These are phyloP conservation scores for Bilobella aurantiaca DNA, from an alignment of 1,140 invertebrate genomes.

Conservation along the genomic window DNA sequence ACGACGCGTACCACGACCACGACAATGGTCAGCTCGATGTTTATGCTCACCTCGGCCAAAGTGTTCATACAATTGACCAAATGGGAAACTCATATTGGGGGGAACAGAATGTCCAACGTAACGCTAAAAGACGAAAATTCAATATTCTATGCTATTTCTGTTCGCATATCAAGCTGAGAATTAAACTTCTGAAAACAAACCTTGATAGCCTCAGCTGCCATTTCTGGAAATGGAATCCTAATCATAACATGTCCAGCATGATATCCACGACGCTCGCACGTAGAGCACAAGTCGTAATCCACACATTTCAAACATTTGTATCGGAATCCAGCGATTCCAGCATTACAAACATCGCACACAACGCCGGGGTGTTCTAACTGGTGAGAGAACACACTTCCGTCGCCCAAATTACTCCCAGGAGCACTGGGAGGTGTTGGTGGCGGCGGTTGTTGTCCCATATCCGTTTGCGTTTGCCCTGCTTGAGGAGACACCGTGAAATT, in stretches of 20 bases:
- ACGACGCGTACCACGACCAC: too few species aligned
- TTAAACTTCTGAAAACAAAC: slow-evolving; percentile 17
- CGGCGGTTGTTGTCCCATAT: slow-evolving; percentile 10
- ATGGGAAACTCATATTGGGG: not conserved
- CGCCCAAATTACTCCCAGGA: slow-evolving; percentile 6
- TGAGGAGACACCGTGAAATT: too few species aligned
- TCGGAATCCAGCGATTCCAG: slow-evolving; percentile 56
- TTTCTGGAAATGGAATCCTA: slow-evolving; percentile 34
- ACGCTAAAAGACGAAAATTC: not conserved
- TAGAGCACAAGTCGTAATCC: slow-evolving; percentile 71
- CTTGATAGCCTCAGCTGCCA: slow-evolving; percentile 23
- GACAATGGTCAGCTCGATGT: not conserved
- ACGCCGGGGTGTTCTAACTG: slow-evolving; percentile 50
- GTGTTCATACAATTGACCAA: not conserved
- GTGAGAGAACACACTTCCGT: slow-evolving; percentile 15
- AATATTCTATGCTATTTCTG: not conserved
- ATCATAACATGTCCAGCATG: slow-evolving; percentile 32
- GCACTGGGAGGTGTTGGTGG: not conserved
- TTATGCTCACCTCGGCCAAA: slow-evolving; percentile 13
- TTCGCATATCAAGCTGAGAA: not conserved
- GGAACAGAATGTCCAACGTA: not conserved
- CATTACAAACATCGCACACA: slow-evolving; percentile 65
- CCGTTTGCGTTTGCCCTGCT: slow-evolving; percentile 8
- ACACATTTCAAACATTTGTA: slow-evolving; percentile 75
- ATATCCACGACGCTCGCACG: slow-evolving; percentile 57